These are phyloP conservation scores for Antennarius striatus DNA, from an alignment of 2,113 vertebrate genomes.

Conservation along the genomic window DNA sequence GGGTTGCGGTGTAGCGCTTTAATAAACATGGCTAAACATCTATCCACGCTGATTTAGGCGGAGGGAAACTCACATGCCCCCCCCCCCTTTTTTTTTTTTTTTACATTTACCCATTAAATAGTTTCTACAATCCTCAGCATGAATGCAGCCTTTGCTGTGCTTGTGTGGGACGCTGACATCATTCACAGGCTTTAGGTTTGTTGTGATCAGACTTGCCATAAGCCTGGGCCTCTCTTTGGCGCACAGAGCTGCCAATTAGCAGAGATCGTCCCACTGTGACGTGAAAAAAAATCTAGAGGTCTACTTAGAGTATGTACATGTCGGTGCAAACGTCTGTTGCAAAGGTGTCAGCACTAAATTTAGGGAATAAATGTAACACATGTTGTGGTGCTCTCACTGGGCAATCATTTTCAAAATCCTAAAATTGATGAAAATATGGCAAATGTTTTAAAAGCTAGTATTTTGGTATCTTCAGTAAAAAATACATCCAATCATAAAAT, in stretches of 20 bases:
- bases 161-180: conserved; percentile 60
- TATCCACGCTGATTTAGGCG: conserved; percentile 19
- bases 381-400: conserved; percentile 26
- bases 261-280: conserved; percentile 50
- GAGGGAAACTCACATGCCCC: conserved; percentile 28
- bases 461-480: conserved; percentile 8
- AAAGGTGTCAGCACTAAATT: conserved; percentile 22
- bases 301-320: conserved; percentile 70
- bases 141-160: conserved; percentile 52
- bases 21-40: conserved; percentile 38
- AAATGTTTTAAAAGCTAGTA: conserved; percentile 21
- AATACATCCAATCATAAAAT: neutral
- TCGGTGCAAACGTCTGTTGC: conserved; percentile 46
- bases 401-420: conserved; percentile 52
- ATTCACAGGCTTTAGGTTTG: conserved; percentile 68
- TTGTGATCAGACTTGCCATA: conserved; percentile 67
- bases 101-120: conserved; percentile 52
- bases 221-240: conserved; percentile 64
- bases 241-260: conserved; percentile 67
- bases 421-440: conserved; percentile 19
- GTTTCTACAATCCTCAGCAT: conserved; percentile 55
- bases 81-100: conserved; percentile 18
- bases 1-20: conserved; percentile 25
- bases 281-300: conserved; percentile 44
- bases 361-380: conserved; percentile 36